Evolutionary conservation across 2,797 vertebrate species (phyloP).

Genomic region (Sciurus vulgaris): DNA sequence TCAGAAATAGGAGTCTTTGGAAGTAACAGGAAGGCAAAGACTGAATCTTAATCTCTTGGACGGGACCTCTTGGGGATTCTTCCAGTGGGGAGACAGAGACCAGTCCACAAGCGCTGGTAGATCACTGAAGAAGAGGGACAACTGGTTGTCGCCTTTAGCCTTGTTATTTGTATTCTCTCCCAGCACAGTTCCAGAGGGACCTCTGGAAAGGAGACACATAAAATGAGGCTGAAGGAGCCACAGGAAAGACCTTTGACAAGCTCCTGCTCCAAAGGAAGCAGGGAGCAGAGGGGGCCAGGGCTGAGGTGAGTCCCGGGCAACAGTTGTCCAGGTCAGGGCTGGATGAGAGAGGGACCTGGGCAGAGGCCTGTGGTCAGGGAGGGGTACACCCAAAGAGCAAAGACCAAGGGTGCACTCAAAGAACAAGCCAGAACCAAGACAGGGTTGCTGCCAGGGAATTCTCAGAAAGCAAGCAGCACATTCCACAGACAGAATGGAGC

Average conservation of each 20-base stretch:
- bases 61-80: background rate
- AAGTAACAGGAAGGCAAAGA: background rate
- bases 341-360: background rate
- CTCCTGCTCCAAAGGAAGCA: background rate
- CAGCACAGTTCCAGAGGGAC: background rate
- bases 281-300: background rate
- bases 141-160: background rate
- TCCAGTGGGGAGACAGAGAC: background rate
- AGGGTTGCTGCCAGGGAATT: background rate
- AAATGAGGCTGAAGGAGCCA: background rate
- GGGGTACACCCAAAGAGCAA: background rate
- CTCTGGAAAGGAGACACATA: background rate
- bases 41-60: background rate
- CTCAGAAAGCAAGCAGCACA: background rate
- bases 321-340: background rate
- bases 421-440: background rate
- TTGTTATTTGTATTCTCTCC: background rate
- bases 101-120: fast-evolving
- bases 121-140: background rate
- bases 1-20: background rate
- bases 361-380: background rate
- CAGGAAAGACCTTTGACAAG: background rate
- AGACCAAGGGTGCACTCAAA: background rate
- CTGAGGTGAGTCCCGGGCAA: fast-evolving
- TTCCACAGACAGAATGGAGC: background rate